Conservation (phyloP, 1,140 invertebrate species). For the Pomacea maculata region DNA sequence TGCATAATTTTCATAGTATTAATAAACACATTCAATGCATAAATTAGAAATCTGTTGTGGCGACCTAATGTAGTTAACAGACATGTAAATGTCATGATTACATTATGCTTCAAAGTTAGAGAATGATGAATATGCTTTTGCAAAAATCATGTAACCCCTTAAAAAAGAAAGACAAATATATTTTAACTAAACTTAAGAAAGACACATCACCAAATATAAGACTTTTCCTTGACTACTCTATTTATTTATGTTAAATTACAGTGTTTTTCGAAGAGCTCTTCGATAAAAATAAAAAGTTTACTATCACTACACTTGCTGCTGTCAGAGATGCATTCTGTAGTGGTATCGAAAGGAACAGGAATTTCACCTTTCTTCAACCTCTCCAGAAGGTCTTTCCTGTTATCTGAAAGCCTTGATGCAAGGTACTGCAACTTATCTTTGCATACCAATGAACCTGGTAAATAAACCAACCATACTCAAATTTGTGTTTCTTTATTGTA, state of each 20-base stretch:
- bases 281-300: slow-evolving; percentile 7
- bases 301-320: slow-evolving; percentile 9
- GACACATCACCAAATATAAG: background rate
- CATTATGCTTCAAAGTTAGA: too few relatives aligned
- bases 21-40: too few relatives aligned
- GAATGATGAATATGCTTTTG: too few relatives aligned
- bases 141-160: too few relatives aligned
- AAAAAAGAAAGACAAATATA: too few relatives aligned
- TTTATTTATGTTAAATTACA: background rate
- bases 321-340: background rate
- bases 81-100: too few relatives aligned
- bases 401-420: background rate
- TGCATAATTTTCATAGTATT: too few relatives aligned
- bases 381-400: background rate
- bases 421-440: background rate
- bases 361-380: slow-evolving; percentile 5
- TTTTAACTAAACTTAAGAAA: background rate
- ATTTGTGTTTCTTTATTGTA: too few relatives aligned
- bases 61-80: too few relatives aligned
- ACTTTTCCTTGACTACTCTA: too few relatives aligned
- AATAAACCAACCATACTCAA: background rate
- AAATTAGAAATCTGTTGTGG: too few relatives aligned
- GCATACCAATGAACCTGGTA: background rate
- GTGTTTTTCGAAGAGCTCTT: background rate
- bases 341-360: background rate